These are phyloP conservation scores for Conopomorpha cramerella DNA, from an alignment of 1,140 invertebrate species.

Conservation along the genomic window DNA sequence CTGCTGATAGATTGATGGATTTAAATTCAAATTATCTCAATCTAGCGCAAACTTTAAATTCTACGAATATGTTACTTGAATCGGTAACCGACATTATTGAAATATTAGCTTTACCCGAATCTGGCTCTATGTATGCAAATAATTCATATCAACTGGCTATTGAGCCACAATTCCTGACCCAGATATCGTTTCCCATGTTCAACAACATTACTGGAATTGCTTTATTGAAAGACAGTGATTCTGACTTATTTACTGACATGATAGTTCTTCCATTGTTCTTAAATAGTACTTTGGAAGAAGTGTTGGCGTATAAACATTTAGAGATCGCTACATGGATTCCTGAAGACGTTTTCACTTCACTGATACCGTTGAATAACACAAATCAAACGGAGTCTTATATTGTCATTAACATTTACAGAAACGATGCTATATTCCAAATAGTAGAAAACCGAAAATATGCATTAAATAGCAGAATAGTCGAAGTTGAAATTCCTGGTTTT, in stretches of 20 bases:
- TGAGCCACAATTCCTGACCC: slow-evolving; percentile 51
- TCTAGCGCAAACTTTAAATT: slow-evolving; percentile 54
- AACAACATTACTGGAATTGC: slow-evolving; percentile 64
- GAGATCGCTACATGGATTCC: slow-evolving; percentile 62
- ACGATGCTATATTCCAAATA: slow-evolving; percentile 61
- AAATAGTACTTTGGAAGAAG: slow-evolving; percentile 45
- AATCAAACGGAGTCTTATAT: slow-evolving; percentile 29
- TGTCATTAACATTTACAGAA: slow-evolving; percentile 60
- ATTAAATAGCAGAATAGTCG: slow-evolving; percentile 54
- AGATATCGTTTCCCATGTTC: slow-evolving; percentile 54
- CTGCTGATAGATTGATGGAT: slow-evolving; percentile 51
- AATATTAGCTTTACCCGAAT: slow-evolving; percentile 20
- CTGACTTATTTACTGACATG: slow-evolving; percentile 41
- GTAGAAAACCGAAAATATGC: slow-evolving; percentile 17
- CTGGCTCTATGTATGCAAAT: slow-evolving; percentile 12
- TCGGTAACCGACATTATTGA: slow-evolving; percentile 49
- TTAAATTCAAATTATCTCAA: slow-evolving; percentile 43
- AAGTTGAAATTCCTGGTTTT: slow-evolving; percentile 61
- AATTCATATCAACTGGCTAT: slow-evolving; percentile 26
- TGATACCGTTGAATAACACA: slow-evolving; percentile 20
- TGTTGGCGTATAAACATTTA: slow-evolving; percentile 50
- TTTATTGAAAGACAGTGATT: slow-evolving; percentile 24
- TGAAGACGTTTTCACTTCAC: slow-evolving; percentile 28
- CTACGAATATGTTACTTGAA: slow-evolving; percentile 60
- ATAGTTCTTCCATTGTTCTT: slow-evolving; percentile 41